These are phyloP conservation scores for Aleiodes alternator DNA, from an alignment of 2,888 invertebrate genomes.

Conservation along the genomic window DNA sequence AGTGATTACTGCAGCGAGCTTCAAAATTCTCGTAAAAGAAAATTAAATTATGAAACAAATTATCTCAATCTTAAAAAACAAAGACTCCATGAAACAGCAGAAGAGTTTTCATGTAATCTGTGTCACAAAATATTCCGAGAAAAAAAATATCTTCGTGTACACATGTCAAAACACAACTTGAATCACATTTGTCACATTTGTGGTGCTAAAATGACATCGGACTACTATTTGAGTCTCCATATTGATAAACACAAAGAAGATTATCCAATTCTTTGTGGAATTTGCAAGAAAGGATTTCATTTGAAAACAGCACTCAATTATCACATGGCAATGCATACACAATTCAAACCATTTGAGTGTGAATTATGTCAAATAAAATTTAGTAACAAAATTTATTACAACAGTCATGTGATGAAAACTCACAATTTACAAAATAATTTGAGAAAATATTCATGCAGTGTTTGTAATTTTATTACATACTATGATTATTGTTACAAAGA, in stretches of 20 bases:
- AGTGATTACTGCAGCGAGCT: conserved; percentile 25
- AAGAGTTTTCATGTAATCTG: conserved; percentile 59
- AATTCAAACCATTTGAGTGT: conserved; percentile 61
- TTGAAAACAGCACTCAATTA: conserved; percentile 64
- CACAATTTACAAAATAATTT: conserved; percentile 70
- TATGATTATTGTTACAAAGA: conserved; percentile 73
- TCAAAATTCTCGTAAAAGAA: too few species aligned
- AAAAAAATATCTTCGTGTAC: conserved; percentile 63
- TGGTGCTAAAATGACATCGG: conserved; percentile 79
- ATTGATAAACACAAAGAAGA: conserved; percentile 78
- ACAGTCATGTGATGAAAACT: conserved; percentile 73
- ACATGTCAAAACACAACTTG: conserved; percentile 73
- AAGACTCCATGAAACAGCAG: neutral
- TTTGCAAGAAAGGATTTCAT: conserved; percentile 72
- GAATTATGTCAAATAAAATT: conserved; percentile 75
- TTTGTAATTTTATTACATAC: conserved; percentile 74
- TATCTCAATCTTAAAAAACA: too few species aligned
- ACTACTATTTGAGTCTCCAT: conserved; percentile 80
- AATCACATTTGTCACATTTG: conserved; percentile 79
- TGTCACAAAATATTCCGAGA: conserved; percentile 66
- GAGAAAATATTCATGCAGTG: conserved; percentile 77
- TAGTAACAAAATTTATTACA: conserved; percentile 76
- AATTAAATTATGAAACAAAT: too few species aligned
- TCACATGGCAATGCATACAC: conserved; percentile 70
- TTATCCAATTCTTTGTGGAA: conserved; percentile 72